A percentile compares a stretch with the other conserved stretches of the same genome.
Conservation (phyloP, 2,113 vertebrate species). For the Sapayoa aenigma region DNA sequence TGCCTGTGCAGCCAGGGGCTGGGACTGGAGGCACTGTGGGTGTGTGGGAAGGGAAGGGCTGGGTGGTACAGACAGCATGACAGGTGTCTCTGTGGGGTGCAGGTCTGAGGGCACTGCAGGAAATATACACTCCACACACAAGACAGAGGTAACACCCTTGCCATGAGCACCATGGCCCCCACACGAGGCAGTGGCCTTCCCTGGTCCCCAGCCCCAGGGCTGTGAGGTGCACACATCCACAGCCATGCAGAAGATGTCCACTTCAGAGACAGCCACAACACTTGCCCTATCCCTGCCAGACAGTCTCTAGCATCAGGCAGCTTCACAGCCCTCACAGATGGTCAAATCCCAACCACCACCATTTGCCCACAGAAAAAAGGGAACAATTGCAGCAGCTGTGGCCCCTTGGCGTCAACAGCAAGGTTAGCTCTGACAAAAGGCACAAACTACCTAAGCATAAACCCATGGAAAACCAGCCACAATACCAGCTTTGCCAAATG, state of each 20-base stretch:
- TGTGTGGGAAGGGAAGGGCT: not conserved
- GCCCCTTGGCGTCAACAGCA: rapidly evolving
- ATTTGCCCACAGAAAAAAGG: not conserved
- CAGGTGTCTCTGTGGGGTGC: not conserved
- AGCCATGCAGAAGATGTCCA: not conserved
- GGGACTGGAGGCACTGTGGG: not conserved
- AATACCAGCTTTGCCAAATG: not conserved
- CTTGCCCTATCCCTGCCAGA: not conserved
- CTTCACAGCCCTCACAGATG: not conserved
- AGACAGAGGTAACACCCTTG: not conserved
- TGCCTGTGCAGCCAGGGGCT: not conserved
- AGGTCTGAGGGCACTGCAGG: not conserved
- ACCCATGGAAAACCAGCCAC: not conserved
- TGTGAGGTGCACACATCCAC: not conserved
- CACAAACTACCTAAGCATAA: rapidly evolving
- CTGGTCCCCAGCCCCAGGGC: not conserved
- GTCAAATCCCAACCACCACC: not conserved
- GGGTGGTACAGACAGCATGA: not conserved
- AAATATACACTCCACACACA: not conserved
- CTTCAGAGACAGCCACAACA: not conserved
- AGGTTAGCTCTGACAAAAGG: not conserved
- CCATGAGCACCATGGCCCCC: not conserved
- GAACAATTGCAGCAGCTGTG: not conserved
- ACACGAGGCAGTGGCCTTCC: not conserved
- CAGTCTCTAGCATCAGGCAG: not conserved